Conservation (phyloP, 2,888 invertebrate genomes). For the Gastracanthus pulcherrimus region DNA sequence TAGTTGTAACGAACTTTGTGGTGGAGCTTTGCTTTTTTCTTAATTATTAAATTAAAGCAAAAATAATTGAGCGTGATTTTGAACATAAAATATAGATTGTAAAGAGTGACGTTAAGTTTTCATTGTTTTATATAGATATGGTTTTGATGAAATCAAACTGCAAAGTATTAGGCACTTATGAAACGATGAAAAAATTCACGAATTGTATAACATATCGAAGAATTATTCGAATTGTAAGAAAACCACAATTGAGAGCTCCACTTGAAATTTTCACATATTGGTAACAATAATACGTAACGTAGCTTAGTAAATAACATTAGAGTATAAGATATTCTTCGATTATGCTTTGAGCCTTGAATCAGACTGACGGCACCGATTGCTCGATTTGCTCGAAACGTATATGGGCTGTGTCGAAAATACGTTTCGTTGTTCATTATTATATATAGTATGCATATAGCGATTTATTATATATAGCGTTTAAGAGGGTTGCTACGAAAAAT, state of each 20-base stretch:
- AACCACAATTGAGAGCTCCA: neutral
- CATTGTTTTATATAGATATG: too few species aligned
- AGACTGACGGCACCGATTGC: conserved; percentile 20
- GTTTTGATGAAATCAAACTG: too few species aligned
- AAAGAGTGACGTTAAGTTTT: too few species aligned
- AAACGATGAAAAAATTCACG: neutral
- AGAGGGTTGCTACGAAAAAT: neutral
- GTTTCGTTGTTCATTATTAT: conserved; percentile 8
- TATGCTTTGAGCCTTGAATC: conserved; percentile 23
- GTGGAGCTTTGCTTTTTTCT: neutral
- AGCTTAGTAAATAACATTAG: neutral
- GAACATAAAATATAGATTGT: neutral
- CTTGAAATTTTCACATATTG: neutral
- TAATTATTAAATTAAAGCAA: neutral
- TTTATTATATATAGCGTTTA: neutral
- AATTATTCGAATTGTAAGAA: neutral
- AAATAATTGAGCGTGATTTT: neutral
- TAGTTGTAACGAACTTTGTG: neutral
- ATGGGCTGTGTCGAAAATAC: conserved; percentile 3
- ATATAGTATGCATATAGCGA: neutral
- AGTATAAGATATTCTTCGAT: neutral
- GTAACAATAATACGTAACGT: neutral
- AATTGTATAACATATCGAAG: neutral
- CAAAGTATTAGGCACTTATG: too few species aligned
- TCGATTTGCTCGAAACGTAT: conserved; percentile 12